phyloP scores from a whole-genome alignment of 2,888 invertebrate genomes.

The Lysandra coridon region DNA sequence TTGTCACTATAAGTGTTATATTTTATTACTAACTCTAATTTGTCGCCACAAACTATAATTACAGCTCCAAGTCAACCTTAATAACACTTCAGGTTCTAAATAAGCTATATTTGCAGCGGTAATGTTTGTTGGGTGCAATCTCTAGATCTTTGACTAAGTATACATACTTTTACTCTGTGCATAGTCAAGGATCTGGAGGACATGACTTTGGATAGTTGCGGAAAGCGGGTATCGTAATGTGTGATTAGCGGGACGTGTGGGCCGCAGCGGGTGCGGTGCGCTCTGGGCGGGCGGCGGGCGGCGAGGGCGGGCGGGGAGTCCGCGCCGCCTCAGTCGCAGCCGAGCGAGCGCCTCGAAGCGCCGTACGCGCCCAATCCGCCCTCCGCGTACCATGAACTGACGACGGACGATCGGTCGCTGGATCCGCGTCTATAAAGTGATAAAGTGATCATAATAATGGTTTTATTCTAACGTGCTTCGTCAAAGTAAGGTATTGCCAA shows the following conservation, averaged over 20 bases:
- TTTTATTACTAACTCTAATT: too few relatives aligned
- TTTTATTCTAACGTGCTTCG: conserved; percentile 33
- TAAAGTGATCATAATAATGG: conserved; percentile 35
- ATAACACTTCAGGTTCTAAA: too few relatives aligned
- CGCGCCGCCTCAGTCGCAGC: conserved; percentile 38
- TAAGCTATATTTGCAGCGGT: too few relatives aligned
- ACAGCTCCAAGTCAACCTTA: too few relatives aligned
- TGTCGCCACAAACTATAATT: too few relatives aligned
- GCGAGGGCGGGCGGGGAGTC: conserved; percentile 33
- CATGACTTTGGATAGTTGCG: conserved; percentile 25
- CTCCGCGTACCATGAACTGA: conserved; percentile 38
- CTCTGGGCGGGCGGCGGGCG: conserved; percentile 31
- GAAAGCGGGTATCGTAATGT: conserved; percentile 32
- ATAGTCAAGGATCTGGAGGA: conserved; percentile 11
- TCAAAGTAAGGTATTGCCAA: conserved; percentile 27
- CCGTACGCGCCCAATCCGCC: conserved; percentile 35
- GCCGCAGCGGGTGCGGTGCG: conserved; percentile 34
- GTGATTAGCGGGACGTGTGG: conserved; percentile 27
- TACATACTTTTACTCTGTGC: background rate
- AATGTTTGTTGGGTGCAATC: too few relatives aligned
- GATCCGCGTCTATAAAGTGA: conserved; percentile 32
- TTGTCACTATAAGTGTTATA: too few relatives aligned
- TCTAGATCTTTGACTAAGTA: background rate
- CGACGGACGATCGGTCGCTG: conserved; percentile 27
- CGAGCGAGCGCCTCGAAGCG: conserved; percentile 38